These are phyloP conservation scores for Podotricha telesiphe DNA, from an alignment of 2,888 invertebrate species.

Conservation along the genomic window DNA sequence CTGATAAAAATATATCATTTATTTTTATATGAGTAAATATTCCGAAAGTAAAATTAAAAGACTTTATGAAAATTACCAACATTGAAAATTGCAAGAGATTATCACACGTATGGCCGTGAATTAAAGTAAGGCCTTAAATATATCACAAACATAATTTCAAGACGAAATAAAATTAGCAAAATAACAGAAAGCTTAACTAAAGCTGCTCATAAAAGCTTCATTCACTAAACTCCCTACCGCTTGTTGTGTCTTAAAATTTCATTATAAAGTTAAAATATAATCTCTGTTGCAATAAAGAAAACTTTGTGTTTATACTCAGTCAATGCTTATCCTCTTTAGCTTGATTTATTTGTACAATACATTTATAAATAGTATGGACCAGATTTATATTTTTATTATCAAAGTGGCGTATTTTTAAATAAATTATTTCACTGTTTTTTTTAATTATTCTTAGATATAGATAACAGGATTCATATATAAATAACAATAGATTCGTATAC, in stretches of 20 bases:
- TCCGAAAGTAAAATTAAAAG: too few species aligned
- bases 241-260: constrained; percentile 20
- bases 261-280: constrained; percentile 21
- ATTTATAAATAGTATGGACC: not conserved
- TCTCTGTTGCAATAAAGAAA: constrained; percentile 18
- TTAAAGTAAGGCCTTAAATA: not conserved
- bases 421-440: not conserved
- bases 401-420: not conserved
- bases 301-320: constrained; percentile 9
- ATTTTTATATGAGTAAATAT: too few species aligned
- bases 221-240: constrained; percentile 26
- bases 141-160: constrained; percentile 1
- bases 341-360: not conserved
- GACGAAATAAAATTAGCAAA: constrained; percentile 19
- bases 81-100: too few species aligned
- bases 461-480: too few species aligned
- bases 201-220: constrained; percentile 26
- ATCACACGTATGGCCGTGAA: not conserved
- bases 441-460: too few species aligned
- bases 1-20: too few species aligned
- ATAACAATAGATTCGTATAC: not conserved
- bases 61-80: too few species aligned
- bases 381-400: not conserved
- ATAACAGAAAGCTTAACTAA: constrained; percentile 15
- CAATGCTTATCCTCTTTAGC: not conserved